These are phyloP conservation scores for Abscondita cerata DNA, from an alignment of 2,888 invertebrate species.

Conservation along the genomic window DNA sequence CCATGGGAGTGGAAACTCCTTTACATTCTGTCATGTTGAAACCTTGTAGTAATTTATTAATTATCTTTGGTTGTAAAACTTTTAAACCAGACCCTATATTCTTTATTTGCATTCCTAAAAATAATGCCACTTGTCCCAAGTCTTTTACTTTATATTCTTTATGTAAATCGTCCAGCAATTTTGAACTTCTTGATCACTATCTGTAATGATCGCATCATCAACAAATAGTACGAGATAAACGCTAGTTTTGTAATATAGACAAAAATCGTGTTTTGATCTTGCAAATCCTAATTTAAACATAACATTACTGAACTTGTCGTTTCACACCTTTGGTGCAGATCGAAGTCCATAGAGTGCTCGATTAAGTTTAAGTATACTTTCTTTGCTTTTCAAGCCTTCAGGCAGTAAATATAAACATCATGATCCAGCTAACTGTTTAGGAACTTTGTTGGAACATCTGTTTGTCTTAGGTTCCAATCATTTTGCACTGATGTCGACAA, in stretches of 20 bases:
- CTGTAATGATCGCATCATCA: conserved; percentile 27
- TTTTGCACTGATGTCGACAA: not conserved
- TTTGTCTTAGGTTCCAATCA: conserved; percentile 17
- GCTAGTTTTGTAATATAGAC: conserved; percentile 12
- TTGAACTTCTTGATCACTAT: conserved; percentile 28
- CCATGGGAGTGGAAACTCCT: too few species aligned
- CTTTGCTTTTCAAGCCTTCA: not conserved
- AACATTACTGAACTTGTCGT: conserved; percentile 15
- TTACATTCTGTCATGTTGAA: too few species aligned
- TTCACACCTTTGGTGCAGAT: conserved; percentile 18
- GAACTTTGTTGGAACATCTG: conserved; percentile 28
- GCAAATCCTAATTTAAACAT: conserved; percentile 16
- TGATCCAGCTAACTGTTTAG: not conserved
- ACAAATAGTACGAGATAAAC: conserved; percentile 19
- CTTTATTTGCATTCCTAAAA: conserved; percentile 20
- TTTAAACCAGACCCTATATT: conserved; percentile 2
- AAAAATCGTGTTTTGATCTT: conserved; percentile 19
- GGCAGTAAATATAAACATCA: not conserved
- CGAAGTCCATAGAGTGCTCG: conserved; percentile 12
- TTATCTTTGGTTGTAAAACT: not conserved
- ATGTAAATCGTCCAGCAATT: conserved; percentile 12
- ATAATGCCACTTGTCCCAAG: conserved; percentile 12
- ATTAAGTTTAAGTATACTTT: conserved; percentile 8
- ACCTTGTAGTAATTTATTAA: not conserved
- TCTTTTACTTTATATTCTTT: conserved; percentile 13